A percentile compares a stretch with the other conserved stretches of the same genome.
These are phyloP conservation scores for Bambusicola thoracicus DNA, from an alignment of 2,113 vertebrate species.

Conservation along the genomic window DNA sequence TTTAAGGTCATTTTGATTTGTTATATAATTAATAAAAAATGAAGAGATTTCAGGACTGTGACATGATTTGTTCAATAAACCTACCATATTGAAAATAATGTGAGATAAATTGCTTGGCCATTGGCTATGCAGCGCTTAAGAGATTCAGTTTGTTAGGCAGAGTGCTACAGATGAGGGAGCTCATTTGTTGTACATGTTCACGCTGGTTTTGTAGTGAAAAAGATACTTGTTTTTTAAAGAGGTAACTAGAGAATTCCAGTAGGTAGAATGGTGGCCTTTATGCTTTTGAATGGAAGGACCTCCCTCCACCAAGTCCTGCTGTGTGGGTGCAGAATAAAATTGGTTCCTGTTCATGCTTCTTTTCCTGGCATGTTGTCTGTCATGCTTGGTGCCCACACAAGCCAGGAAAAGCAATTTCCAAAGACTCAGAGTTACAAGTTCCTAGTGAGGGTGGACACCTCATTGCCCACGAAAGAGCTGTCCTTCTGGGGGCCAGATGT, in stretches of 20 bases:
- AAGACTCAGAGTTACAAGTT: neutral
- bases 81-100: neutral
- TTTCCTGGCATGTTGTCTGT: neutral
- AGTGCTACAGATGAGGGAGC: neutral
- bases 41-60: neutral
- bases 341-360: rapidly evolving
- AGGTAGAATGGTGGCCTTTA: neutral
- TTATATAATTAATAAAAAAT: neutral
- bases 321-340: neutral
- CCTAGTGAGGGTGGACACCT: neutral
- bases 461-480: neutral
- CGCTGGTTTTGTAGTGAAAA: neutral
- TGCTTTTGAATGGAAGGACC: neutral
- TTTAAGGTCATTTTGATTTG: neutral
- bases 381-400: rapidly evolving
- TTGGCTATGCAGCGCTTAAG: neutral
- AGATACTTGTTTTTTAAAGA: neutral
- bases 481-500: neutral
- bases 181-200: neutral
- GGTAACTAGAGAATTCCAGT: neutral
- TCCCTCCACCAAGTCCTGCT: neutral
- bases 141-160: neutral
- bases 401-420: neutral
- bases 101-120: neutral
- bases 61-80: neutral